Evolutionary conservation across 2,888 invertebrate genomes (phyloP).

Genomic region (Serripes groenlandicus): DNA sequence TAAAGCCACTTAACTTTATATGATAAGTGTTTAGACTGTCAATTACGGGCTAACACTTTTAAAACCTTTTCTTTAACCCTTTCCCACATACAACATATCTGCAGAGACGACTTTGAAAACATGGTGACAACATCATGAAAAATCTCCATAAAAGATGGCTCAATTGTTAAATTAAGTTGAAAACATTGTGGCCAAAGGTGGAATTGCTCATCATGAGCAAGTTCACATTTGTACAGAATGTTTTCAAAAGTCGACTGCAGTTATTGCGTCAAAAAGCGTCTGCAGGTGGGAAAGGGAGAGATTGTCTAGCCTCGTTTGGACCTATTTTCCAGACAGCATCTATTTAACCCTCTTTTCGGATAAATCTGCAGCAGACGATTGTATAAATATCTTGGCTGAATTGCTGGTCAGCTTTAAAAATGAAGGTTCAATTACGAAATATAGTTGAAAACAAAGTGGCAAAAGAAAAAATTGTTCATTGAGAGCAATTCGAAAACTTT

Average conservation of each 20-base stretch:
- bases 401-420: not conserved
- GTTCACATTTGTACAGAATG: too few species aligned
- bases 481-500: not conserved
- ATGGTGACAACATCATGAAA: not conserved
- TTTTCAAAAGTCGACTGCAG: too few species aligned
- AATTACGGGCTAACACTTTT: conserved; percentile 5
- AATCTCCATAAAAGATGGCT: not conserved
- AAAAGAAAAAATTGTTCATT: not conserved
- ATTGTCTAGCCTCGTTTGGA: not conserved
- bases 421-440: not conserved
- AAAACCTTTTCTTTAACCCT: not conserved
- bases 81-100: not conserved
- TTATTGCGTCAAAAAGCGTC: too few species aligned
- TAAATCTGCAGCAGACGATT: not conserved
- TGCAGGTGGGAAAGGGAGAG: not conserved
- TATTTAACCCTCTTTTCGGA: not conserved
- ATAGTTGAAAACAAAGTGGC: not conserved
- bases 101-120: not conserved
- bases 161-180: too few species aligned
- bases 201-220: too few species aligned
- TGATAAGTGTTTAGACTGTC: conserved; percentile 8
- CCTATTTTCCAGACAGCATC: not conserved
- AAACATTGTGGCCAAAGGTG: too few species aligned
- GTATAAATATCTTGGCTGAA: not conserved
- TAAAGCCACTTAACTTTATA: conserved; percentile 21